Conservation (phyloP, 2,113 vertebrate species). For the Corythoichthys haematopterus region DNA sequence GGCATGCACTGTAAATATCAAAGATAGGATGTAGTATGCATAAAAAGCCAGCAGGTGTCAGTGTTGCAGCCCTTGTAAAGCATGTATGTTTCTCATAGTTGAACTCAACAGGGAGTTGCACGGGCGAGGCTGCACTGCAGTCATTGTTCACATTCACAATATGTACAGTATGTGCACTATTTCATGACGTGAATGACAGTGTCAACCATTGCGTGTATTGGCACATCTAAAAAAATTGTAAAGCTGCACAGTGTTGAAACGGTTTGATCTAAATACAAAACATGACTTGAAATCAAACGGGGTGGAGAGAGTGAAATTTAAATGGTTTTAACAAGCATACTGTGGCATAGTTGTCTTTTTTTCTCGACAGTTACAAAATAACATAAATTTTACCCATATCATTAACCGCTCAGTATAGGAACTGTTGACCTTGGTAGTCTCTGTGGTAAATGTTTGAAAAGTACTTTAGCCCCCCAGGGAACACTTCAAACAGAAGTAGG, state of each 20-base stretch:
- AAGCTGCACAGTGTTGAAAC: not conserved
- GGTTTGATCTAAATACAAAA: not conserved
- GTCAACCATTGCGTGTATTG: not conserved
- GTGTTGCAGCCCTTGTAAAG: not conserved
- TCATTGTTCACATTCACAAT: not conserved
- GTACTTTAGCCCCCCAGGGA: conserved; percentile 8
- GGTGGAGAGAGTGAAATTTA: not conserved
- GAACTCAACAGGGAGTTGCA: not conserved
- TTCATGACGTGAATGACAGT: not conserved
- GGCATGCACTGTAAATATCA: too few species aligned
- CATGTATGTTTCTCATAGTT: not conserved
- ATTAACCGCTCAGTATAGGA: conserved; percentile 6
- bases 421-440: conserved; percentile 1
- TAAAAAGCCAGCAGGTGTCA: not conserved
- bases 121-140: not conserved
- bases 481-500: conserved; percentile 26
- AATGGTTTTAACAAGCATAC: not conserved
- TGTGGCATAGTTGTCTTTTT: not conserved
- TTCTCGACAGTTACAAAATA: not conserved
- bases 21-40: not conserved
- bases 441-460: conserved; percentile 27
- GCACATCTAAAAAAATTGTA: not conserved
- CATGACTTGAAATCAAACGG: not conserved
- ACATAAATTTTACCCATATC: not conserved
- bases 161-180: not conserved